A percentile compares a stretch with the other conserved stretches of the same genome.
phyloP scores from a whole-genome alignment of 2,797 vertebrate species.

The Saxicola maurus region DNA sequence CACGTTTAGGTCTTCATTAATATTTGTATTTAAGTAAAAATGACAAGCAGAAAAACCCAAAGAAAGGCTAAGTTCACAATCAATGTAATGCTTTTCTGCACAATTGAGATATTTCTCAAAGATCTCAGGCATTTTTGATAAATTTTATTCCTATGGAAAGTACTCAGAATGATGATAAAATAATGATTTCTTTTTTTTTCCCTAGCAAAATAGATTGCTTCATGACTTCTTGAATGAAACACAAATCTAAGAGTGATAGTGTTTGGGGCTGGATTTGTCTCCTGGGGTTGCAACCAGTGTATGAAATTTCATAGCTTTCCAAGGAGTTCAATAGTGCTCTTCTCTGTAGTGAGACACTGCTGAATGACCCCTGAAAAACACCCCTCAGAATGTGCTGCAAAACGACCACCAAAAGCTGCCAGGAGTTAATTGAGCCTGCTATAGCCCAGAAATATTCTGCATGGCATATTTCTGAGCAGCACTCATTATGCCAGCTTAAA shows the following conservation, averaged over 20 bases:
- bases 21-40: constrained; percentile 51
- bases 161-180: constrained; percentile 24
- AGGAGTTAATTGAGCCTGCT: not conserved
- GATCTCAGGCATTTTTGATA: constrained; percentile 21
- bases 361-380: constrained; percentile 6
- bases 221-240: constrained; percentile 56
- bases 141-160: constrained; percentile 8
- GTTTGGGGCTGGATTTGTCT: constrained; percentile 32
- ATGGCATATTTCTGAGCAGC: not conserved
- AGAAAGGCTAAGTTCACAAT: constrained; percentile 7
- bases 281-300: constrained; percentile 16
- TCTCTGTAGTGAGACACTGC: not conserved
- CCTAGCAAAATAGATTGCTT: constrained; percentile 44
- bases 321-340: constrained; percentile 23
- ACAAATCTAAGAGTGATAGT: constrained; percentile 54
- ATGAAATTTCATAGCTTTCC: constrained; percentile 57
- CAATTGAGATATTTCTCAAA: constrained; percentile 7
- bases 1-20: constrained; percentile 22
- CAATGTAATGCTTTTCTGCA: not conserved
- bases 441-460: not conserved
- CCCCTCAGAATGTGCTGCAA: not conserved
- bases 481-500: not conserved
- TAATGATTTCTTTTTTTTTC: not conserved
- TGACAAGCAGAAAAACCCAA: constrained; percentile 1
- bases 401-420: not conserved